Evolutionary conservation across 2,888 invertebrate species (phyloP), one percentile per base, ranked within the genome.

Genomic region (Glyphotaelius pellucidus): DNA sequence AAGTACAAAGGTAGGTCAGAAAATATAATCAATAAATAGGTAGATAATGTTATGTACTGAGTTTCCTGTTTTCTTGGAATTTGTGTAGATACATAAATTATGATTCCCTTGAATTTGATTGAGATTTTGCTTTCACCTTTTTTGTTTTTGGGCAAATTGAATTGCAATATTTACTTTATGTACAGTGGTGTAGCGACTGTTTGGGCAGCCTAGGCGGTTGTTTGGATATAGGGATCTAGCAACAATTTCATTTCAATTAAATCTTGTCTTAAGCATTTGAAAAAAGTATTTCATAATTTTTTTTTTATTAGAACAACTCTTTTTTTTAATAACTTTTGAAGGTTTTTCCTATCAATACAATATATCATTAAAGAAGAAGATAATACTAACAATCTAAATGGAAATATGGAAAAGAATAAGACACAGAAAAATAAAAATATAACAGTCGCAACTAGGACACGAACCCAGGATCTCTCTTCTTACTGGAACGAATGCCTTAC

Each of bases 1-100:
- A 30, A 30, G 32, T 67, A 89, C 89, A 89, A 52, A 89, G 79
- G 38, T 80, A 35, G 31, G 89, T 67, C 79, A 79, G 30, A 87
- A n/a, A 38, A 87, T 32, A 89, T 25, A 79, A 89, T 89, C 89
- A 79, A 86, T 47, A 47, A 9, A n/a, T 25, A 67, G 11, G 42
- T 11, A 42, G 67, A 67, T 67, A 25, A 67, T 25, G 25, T 2
- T 67, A n/a, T 67, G 67, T 67, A 11, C 67, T 1, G 9, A 7
- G n/a, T 52, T 52, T 52, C 52, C 52, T 19, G 52, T 67, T 67
- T 67, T 67, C n/a, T 67, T 67, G 25, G n/a, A 0, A 67, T 67
- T 67, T 67, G 9, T 5, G 25, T n/a, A 67, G 25, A 67, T 67
- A 42, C 42, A 4, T 67, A 25, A 67, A 67, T 42, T 67, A 67